phyloP scores from a whole-genome alignment of 2,888 invertebrate genomes.

The Ornithoptera alexandrae region DNA sequence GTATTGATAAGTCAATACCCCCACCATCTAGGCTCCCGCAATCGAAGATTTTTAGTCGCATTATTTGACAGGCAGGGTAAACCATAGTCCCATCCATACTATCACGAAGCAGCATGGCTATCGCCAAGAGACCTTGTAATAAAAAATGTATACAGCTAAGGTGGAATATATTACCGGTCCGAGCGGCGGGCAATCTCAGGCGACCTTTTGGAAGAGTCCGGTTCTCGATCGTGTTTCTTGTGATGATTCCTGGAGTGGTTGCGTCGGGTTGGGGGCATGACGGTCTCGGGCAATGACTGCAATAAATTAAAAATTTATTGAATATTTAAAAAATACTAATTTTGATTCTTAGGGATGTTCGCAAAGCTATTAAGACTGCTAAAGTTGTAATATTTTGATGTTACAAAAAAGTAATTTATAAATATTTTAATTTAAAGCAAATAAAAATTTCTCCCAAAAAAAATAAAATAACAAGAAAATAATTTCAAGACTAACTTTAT shows the following conservation, averaged over 20 bases:
- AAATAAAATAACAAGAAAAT: neutral
- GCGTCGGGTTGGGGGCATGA: constrained; percentile 75
- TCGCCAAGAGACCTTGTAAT: neutral
- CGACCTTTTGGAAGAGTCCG: constrained; percentile 62
- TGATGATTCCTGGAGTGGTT: constrained; percentile 70
- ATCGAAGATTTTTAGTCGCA: no score
- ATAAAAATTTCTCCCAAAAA: no score
- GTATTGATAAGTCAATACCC: no score
- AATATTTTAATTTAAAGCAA: no score
- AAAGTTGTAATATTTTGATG: no score
- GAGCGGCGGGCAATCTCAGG: constrained; percentile 69
- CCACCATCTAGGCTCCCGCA: no score
- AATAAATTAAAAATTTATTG: constrained; percentile 14
- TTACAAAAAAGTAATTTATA: no score
- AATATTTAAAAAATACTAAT: neutral
- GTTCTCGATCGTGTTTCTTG: constrained; percentile 71
- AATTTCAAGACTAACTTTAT: constrained; percentile 57
- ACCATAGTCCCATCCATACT: no score
- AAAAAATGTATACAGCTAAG: no score
- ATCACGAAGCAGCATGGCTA: neutral
- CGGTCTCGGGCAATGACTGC: constrained; percentile 73
- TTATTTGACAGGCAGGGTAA: no score
- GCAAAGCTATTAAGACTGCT: no score
- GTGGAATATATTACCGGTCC: constrained; percentile 54
- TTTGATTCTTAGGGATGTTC: no score